Evolutionary conservation across 2,797 vertebrate species (phyloP), one percentile per base, ranked within the genome.

Genomic region (Nyctibius grandis): DNA sequence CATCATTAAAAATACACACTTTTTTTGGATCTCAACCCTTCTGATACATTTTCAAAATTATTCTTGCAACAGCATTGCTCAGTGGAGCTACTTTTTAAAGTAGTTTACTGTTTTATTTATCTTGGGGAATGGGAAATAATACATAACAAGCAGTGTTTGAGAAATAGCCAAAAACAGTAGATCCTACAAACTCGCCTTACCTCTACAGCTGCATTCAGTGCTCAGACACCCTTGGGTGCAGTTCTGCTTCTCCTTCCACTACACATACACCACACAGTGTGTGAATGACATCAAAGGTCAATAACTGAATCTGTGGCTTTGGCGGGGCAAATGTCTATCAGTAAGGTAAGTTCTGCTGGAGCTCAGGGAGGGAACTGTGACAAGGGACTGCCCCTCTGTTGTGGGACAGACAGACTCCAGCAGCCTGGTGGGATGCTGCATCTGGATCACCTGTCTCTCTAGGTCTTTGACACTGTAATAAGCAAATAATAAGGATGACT

Each of bases 341-440:
- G 15, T 6, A 45, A 45, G 15, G 28, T 25, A 61, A 38, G 44
- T 45, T 34, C 54, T 79, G 36, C 51, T 40, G 79, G 59, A 82
- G 29, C 7, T 23, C 6, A 1, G 2, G n/a, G 12, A 64, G 13
- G 12, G 10, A 72, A 34, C 1, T 0, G 33, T 19, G 33, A 36
- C 0, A 2, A 83, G 40, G 18, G 10, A 15, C 15, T 48, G 23
- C 16, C 91, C n/a, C 18, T 53, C 19, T 31, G 6, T 11, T 2
- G 0, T 9, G 48, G 34, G 18, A 31, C 40, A 59, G 26, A 26
- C 23, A 38, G 51, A 42, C 21, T 51, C 14, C 56, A 45, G 54
- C 31, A 76, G n/a, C 33, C 19, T 0, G 0, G 3, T 1, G 2
- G 68, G 47, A 48, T 56, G 23, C 44, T 56, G 44, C 60, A 89